Evolutionary conservation across 2,113 vertebrate species (phyloP).

Genomic region (Sphaerodactylus townsendi): DNA sequence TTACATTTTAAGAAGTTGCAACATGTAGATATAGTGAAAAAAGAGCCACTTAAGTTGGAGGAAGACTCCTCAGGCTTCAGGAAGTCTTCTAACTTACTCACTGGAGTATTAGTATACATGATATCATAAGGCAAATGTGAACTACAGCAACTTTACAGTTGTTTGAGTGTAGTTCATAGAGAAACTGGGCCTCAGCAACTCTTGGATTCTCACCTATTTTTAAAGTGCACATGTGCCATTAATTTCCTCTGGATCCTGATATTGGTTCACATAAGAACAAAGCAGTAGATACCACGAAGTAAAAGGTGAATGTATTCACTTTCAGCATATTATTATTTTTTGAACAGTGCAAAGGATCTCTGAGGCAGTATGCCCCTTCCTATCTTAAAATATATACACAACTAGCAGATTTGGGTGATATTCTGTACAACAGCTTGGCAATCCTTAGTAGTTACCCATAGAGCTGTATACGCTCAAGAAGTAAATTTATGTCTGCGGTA

Average conservation of each 20-base stretch:
- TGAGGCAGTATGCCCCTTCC: too few relatives aligned
- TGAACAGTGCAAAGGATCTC: not conserved
- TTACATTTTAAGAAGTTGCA: too few relatives aligned
- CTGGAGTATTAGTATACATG: too few relatives aligned
- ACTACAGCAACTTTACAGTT: not conserved
- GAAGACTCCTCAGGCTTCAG: too few relatives aligned
- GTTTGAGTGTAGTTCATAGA: not conserved
- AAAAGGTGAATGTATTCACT: not conserved
- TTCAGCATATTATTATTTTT: not conserved
- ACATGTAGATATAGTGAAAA: too few relatives aligned
- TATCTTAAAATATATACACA: fast-evolving
- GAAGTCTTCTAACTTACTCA: too few relatives aligned
- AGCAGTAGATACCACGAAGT: not conserved
- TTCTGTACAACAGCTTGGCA: constrained; percentile 58
- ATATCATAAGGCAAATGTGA: not conserved
- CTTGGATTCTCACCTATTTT: not conserved
- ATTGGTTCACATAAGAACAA: not conserved
- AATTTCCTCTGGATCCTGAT: not conserved
- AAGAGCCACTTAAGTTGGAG: too few relatives aligned
- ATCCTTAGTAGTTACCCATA: constrained; percentile 57
- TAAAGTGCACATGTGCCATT: not conserved
- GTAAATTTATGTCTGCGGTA: constrained; percentile 65
- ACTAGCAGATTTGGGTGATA: constrained; percentile 22
- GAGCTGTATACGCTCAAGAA: constrained; percentile 68
- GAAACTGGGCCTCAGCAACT: not conserved